Percentiles rank a stretch among this genome's conserved stretches.
Evolutionary conservation across 2,113 vertebrate genomes (phyloP).

Genomic region (Rhynchomys soricoides): DNA sequence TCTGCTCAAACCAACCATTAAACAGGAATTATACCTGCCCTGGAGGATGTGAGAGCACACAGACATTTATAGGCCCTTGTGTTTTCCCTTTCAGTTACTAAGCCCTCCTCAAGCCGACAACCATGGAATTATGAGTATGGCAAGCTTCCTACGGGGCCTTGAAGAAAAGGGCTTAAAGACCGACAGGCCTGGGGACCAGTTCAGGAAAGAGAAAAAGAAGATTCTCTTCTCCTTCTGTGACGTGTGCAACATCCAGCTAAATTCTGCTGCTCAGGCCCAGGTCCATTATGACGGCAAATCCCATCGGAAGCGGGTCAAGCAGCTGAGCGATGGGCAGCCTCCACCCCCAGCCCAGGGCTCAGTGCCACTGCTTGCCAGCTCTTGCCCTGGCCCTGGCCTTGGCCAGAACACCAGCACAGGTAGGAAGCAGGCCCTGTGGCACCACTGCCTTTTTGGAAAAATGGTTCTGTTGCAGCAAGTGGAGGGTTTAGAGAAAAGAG

Average conservation of each 20-base stretch:
- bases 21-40: not conserved
- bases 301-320: conserved; percentile 94
- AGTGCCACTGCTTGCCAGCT: conserved; percentile 73
- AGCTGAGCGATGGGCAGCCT: conserved; percentile 90
- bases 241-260: conserved; percentile 97
- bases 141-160: conserved; percentile 85
- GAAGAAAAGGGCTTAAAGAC: conserved; percentile 89
- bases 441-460: not conserved
- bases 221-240: conserved; percentile 94
- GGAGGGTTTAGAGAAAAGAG: not conserved
- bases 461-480: not conserved
- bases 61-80: not conserved
- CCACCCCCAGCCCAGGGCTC: conserved; percentile 78
- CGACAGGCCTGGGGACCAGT: conserved; percentile 83
- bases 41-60: not conserved
- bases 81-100: conserved; percentile 87
- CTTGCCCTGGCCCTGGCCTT: conserved; percentile 11
- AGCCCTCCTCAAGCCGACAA: conserved; percentile 89
- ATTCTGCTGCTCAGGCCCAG: conserved; percentile 94
- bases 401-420: conserved; percentile 86
- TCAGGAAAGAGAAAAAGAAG: conserved; percentile 91
- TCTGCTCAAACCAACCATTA: not conserved
- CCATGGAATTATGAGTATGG: conserved; percentile 89
- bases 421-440: conserved; percentile 59
- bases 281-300: conserved; percentile 97